Conservation (phyloP, 1,140 invertebrate species). For the Ceratosolen fusciceps region DNA sequence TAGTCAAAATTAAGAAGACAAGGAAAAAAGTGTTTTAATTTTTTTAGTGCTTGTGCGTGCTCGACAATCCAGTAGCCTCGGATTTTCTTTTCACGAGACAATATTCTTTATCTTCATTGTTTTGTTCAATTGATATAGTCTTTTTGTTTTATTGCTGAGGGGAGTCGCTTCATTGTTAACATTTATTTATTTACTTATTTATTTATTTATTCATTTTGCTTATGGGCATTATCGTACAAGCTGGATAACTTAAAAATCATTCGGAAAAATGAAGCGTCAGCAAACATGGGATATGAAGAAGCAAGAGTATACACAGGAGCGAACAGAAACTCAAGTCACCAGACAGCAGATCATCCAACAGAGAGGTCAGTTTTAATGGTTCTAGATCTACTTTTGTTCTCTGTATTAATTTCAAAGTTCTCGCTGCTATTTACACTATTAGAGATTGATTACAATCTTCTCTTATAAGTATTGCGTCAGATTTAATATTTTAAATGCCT, state of each 20-base stretch:
- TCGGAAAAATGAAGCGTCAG: constrained; percentile 73
- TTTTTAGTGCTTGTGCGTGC: constrained; percentile 60
- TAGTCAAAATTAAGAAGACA: constrained; percentile 32
- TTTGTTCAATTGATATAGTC: neutral
- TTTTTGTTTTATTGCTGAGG: neutral
- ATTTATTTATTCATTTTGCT: constrained; percentile 7
- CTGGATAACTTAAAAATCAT: constrained; percentile 21
- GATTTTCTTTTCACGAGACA: constrained; percentile 13
- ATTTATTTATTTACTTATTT: too few species aligned
- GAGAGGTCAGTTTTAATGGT: constrained; percentile 83
- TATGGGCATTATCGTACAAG: constrained; percentile 15
- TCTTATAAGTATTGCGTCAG: too few species aligned
- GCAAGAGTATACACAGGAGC: constrained; percentile 76
- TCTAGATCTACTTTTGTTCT: too few species aligned
- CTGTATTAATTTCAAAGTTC: too few species aligned
- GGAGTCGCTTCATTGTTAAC: neutral
- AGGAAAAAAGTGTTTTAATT: constrained; percentile 42
- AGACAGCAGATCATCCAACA: constrained; percentile 82
- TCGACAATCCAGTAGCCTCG: constrained; percentile 41
- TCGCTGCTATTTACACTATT: too few species aligned
- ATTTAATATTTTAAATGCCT: too few species aligned
- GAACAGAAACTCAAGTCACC: constrained; percentile 82
- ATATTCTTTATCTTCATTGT: constrained; percentile 40
- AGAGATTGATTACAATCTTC: too few species aligned
- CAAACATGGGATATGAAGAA: constrained; percentile 70